Base-by-base conservation (phyloP, 2,888 invertebrate genomes). In the Pseudococcus jackbeardsleyi region DNA sequence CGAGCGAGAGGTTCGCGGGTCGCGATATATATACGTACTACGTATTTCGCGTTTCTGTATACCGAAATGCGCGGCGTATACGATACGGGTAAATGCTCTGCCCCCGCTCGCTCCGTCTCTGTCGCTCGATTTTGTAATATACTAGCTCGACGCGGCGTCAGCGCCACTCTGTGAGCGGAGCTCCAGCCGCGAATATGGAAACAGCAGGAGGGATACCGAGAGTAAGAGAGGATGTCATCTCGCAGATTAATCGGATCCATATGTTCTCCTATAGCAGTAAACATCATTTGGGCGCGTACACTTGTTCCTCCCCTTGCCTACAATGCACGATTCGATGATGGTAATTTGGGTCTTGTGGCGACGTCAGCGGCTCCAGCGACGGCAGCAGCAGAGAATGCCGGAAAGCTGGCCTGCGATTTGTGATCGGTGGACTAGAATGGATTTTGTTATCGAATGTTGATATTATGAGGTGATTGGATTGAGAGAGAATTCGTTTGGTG, bases 241-340 rank as follows among this genome's bases (percentile, higher is more conserved):
- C 9, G 64, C 12, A 72, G 72, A 72, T 72, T 72, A 72, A 72
- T 72, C 72, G 72, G 33, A 72, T 72, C 72, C 72, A 72, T 72
- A 72, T 72, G 72, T 72, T 64, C n/a, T 42, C 8, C 42, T 9
- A 42, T 42, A 6, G 42, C 42, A 8, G 42, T 42, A 42, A 42
- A 9, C 9, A 42, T 42, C 42, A 42, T 42, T 42, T 42, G 42
- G 42, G 42, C 42, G 42, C 42, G 42, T 42, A 42, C 42, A 42
- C 42, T 42, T 42, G 42, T 42, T 42, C 42, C 9, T 42, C 42
- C 9, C 5, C 42, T 42, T 8, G 42, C 42, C 5, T 42, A 3
- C 9, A 0, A 5, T 5, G 26, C 26, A 2, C 26, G 26, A 33
- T 33, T 33, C 26, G 42, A 42, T 42, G 8, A 42, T 42, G 42